phyloP scores from a whole-genome alignment of 2,113 vertebrate genomes.

The Xenus cinereus region DNA sequence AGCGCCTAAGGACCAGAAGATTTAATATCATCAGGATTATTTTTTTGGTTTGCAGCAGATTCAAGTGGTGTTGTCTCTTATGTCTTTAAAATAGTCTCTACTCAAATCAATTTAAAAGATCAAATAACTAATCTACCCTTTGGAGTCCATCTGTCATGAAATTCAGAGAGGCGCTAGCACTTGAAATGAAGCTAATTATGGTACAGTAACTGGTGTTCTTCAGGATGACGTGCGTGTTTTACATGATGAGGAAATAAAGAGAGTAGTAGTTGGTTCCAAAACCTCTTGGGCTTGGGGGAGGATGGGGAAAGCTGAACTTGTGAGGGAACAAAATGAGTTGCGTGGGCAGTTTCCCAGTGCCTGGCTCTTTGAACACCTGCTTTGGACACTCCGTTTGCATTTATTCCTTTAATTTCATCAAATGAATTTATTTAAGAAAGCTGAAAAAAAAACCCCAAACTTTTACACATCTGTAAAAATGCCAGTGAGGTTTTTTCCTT shows the following conservation, averaged over 20 bases:
- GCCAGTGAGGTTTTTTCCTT: background rate
- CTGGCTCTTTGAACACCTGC: background rate
- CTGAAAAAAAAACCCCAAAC: background rate
- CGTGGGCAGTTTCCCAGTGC: background rate
- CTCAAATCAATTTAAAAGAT: background rate
- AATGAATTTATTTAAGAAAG: background rate
- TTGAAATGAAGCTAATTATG: background rate
- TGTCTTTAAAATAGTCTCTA: background rate
- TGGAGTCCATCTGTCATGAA: background rate
- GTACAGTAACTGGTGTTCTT: background rate
- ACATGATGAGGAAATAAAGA: background rate
- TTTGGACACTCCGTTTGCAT: accelerated
- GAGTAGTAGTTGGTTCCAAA: background rate
- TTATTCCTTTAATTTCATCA: background rate
- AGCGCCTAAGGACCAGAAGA: background rate
- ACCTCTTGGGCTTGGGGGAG: background rate
- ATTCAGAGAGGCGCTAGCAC: background rate
- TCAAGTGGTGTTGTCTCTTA: background rate
- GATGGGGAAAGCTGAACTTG: background rate
- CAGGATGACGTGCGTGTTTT: background rate
- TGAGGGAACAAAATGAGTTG: accelerated
- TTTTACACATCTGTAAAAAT: background rate
- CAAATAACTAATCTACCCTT: background rate
- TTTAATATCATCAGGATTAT: background rate
- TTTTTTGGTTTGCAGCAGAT: background rate